These are phyloP conservation scores for Limosa lapponica DNA, from an alignment of 2,797 vertebrate species.

Conservation along the genomic window DNA sequence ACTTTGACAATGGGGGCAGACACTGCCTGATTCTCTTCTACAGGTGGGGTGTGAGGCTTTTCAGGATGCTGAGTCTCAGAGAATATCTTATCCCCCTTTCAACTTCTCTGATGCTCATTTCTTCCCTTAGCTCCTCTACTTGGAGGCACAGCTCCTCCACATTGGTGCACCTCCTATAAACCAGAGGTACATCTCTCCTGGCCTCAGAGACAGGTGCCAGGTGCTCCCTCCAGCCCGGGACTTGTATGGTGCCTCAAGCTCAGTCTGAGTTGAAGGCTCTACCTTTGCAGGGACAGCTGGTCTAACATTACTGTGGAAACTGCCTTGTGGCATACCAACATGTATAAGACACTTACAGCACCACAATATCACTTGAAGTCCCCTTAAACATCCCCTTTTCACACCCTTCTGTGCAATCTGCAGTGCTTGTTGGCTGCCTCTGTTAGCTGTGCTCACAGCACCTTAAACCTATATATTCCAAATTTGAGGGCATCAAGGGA, in stretches of 20 bases:
- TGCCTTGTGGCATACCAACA: neutral
- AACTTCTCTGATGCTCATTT: neutral
- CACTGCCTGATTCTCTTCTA: neutral
- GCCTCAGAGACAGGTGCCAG: neutral
- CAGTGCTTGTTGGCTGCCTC: neutral
- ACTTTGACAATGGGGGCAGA: fast-evolving
- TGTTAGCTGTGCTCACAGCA: neutral
- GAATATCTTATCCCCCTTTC: neutral
- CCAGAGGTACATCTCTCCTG: neutral
- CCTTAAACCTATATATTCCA: neutral
- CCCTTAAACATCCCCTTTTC: neutral
- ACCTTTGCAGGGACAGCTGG: neutral
- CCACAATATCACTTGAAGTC: neutral
- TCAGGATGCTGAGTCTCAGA: neutral
- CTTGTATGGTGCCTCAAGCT: neutral
- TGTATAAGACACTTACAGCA: neutral
- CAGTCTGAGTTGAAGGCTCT: neutral
- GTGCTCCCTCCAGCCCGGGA: neutral
- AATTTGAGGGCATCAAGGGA: neutral
- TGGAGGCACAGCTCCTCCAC: neutral
- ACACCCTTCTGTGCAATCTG: neutral
- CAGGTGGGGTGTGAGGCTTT: neutral
- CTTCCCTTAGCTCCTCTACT: neutral
- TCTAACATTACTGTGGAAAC: neutral
- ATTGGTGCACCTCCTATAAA: fast-evolving